Percentiles rank a stretch among this genome's conserved stretches.
These are phyloP conservation scores for Tinea semifulvella DNA, from an alignment of 2,888 invertebrate genomes.

Conservation along the genomic window DNA sequence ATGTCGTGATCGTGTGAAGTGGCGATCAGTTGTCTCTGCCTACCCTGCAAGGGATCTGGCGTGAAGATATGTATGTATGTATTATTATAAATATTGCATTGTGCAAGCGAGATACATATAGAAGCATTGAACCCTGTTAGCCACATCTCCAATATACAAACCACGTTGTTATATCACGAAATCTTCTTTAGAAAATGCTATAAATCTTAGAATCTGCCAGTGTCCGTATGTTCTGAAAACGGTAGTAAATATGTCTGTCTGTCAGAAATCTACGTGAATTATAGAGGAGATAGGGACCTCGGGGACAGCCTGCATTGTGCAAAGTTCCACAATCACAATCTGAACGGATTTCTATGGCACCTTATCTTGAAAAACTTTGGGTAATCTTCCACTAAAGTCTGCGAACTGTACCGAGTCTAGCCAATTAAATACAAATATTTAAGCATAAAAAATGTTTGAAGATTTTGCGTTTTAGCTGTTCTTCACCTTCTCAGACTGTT, in stretches of 20 bases:
- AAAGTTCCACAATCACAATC: constrained; percentile 7
- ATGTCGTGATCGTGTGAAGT: too few relatives aligned
- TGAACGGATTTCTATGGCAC: constrained; percentile 1
- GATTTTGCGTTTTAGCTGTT: too few relatives aligned
- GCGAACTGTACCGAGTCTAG: too few relatives aligned
- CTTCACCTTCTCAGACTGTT: too few relatives aligned
- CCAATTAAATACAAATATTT: too few relatives aligned
- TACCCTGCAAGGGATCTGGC: not conserved
- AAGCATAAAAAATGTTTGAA: too few relatives aligned
- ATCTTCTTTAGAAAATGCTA: constrained; percentile 9
- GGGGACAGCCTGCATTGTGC: constrained; percentile 12
- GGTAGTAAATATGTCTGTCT: constrained; percentile 11
- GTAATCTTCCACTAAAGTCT: too few relatives aligned
- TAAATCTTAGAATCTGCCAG: constrained; percentile 8
- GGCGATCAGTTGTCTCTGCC: not conserved
- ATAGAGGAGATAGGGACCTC: constrained; percentile 9
- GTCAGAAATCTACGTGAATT: constrained; percentile 10
- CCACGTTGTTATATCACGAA: not conserved
- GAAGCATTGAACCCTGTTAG: not conserved
- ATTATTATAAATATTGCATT: not conserved
- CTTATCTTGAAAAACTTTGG: not conserved
- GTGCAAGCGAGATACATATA: too few relatives aligned
- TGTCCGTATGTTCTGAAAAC: constrained; percentile 10
- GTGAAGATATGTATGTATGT: not conserved
- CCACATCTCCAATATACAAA: not conserved